Percentiles rank a stretch among this genome's conserved stretches.
Evolutionary conservation across 37 sponge, comb jelly and placozoan species (phyloP).

Genomic region (Chondrosia reniformis): DNA sequence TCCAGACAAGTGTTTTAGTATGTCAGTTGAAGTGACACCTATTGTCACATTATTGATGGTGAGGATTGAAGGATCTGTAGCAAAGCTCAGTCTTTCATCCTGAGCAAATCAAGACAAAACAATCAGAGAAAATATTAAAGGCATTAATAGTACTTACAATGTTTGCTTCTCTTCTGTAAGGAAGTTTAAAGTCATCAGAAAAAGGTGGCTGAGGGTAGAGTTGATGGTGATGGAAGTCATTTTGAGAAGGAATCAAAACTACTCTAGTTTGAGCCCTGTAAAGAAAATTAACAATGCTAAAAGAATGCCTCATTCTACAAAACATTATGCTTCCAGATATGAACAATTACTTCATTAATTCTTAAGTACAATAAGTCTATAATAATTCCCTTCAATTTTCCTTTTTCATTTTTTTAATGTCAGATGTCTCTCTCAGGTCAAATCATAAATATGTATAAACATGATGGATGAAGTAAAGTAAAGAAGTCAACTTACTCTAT

Average conservation of each 20-base stretch:
- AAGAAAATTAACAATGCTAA: no score
- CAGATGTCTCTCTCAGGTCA: neutral
- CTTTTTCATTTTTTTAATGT: neutral
- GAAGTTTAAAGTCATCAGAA: neutral
- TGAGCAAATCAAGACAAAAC: no score
- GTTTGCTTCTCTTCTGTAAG: neutral
- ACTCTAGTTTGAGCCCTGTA: conserved; percentile 38
- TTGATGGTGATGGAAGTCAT: conserved; percentile 58
- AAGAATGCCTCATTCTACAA: no score
- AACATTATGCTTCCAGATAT: no score
- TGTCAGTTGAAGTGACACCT: conserved; percentile 74
- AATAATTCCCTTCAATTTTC: no score
- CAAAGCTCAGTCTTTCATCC: conserved; percentile 1
- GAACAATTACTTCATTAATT: no score
- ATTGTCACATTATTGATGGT: conserved; percentile 59
- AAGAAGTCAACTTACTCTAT: neutral
- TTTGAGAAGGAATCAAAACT: conserved; percentile 69
- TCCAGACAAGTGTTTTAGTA: conserved; percentile 73
- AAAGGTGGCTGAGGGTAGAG: conserved; percentile 89
- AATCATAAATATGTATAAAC: neutral
- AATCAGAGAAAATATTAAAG: no score
- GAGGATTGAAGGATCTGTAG: conserved; percentile 60
- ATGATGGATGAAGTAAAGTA: neutral
- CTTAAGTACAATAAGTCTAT: no score
- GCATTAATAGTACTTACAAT: neutral